A percentile compares a stretch with the other conserved stretches of the same genome.
Evolutionary conservation across 2,888 invertebrate species (phyloP).

Genomic region (Teinopalpus imperialis): DNA sequence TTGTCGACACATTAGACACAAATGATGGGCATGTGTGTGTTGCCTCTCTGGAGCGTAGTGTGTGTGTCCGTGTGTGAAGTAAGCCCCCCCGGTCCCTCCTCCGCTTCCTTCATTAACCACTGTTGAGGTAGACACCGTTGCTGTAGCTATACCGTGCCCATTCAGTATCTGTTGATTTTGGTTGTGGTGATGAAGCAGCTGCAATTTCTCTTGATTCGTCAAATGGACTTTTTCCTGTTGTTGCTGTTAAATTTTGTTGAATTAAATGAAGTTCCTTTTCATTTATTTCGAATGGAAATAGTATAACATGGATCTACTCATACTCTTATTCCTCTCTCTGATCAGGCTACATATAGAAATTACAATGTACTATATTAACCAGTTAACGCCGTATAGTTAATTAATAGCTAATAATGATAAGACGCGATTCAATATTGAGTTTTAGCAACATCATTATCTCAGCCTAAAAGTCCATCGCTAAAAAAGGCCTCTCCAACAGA

Average conservation of each 20-base stretch:
- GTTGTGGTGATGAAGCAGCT: constrained; percentile 72
- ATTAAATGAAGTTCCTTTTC: too few species aligned
- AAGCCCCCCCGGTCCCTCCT: constrained; percentile 50
- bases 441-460: too few species aligned
- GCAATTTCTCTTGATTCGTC: constrained; percentile 74
- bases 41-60: constrained; percentile 73
- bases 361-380: too few species aligned
- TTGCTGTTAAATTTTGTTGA: constrained; percentile 45
- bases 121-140: constrained; percentile 70
- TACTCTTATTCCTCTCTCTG: too few species aligned
- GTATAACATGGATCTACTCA: too few species aligned
- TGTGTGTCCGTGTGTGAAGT: constrained; percentile 74
- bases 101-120: constrained; percentile 66
- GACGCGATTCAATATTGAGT: too few species aligned
- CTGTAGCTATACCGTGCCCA: constrained; percentile 68
- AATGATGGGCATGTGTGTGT: constrained; percentile 75
- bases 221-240: constrained; percentile 77
- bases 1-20: constrained; percentile 85
- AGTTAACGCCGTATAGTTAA: too few species aligned
- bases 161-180: constrained; percentile 76
- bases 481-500: too few species aligned
- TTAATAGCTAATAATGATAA: too few species aligned
- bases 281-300: too few species aligned
- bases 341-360: too few species aligned
- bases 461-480: too few species aligned